These are phyloP conservation scores for Anadara kagoshimensis DNA, from an alignment of 1,140 invertebrate genomes.

Conservation along the genomic window DNA sequence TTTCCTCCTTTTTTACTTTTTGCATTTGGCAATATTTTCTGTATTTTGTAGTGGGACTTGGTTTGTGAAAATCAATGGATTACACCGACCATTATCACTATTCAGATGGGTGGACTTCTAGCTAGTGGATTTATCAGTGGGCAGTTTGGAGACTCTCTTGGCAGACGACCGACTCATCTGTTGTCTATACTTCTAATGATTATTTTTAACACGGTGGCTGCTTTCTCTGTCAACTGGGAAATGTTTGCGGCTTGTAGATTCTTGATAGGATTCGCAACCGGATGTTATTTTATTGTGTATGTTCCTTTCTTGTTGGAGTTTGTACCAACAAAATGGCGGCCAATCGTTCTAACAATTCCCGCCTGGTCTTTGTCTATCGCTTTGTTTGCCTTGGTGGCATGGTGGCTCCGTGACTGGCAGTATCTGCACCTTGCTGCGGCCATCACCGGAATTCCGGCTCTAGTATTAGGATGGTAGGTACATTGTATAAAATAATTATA, in stretches of 20 bases:
- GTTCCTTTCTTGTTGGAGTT: conserved; percentile 38
- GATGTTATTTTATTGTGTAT: conserved; percentile 34
- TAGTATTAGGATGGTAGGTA: conserved; percentile 49
- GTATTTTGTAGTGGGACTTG: conserved; percentile 57
- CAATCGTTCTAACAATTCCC: conserved; percentile 22
- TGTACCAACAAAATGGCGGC: conserved; percentile 17
- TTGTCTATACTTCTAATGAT: conserved; percentile 30
- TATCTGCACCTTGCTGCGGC: conserved; percentile 41
- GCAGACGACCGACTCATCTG: conserved; percentile 52
- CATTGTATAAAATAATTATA: too few relatives aligned
- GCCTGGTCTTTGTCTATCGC: conserved; percentile 20
- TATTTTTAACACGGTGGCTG: conserved; percentile 36
- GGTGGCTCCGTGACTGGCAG: conserved; percentile 43
- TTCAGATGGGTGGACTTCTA: conserved; percentile 64
- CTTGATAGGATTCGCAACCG: conserved; percentile 46
- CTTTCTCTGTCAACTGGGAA: conserved; percentile 52
- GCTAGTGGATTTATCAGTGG: conserved; percentile 50
- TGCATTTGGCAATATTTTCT: too few relatives aligned
- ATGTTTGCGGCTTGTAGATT: conserved; percentile 55
- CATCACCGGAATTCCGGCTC: conserved; percentile 36
- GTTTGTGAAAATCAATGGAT: conserved; percentile 53
- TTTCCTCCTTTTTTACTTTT: too few relatives aligned
- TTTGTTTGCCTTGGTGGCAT: conserved; percentile 32
- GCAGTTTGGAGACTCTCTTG: conserved; percentile 54
- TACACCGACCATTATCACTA: conserved; percentile 48